Evolutionary conservation across 2,888 invertebrate species (phyloP).

Genomic region (Epirrita christyi): DNA sequence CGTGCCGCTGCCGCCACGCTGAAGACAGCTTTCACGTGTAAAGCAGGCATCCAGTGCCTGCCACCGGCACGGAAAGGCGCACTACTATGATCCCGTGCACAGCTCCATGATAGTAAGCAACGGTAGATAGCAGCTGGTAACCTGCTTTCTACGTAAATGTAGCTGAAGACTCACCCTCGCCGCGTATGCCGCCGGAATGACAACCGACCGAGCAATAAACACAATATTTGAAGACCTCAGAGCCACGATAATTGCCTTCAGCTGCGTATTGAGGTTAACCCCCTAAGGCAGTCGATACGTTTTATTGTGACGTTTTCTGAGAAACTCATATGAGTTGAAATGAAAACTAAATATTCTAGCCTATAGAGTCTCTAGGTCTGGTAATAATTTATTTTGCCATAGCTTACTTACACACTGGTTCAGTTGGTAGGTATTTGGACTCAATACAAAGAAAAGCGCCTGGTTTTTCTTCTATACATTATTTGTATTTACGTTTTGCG

Average conservation of each 20-base stretch:
- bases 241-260: constrained; percentile 30
- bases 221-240: constrained; percentile 35
- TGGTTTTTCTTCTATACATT: not conserved
- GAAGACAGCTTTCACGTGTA: constrained; percentile 7
- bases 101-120: not conserved
- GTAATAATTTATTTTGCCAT: not conserved
- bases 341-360: constrained; percentile 17
- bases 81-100: not conserved
- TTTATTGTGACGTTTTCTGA: constrained; percentile 27
- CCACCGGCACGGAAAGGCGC: not conserved
- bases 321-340: constrained; percentile 17
- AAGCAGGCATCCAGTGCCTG: constrained; percentile 5
- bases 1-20: constrained; percentile 32
- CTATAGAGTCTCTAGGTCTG: constrained; percentile 9
- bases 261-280: constrained; percentile 22
- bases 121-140: not conserved
- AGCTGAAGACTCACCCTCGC: constrained; percentile 6
- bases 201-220: constrained; percentile 44
- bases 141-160: constrained; percentile 6
- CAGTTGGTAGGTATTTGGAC: no score
- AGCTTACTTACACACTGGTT: not conserved
- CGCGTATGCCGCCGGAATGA: constrained; percentile 53
- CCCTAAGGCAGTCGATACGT: constrained; percentile 23
- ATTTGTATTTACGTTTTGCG: not conserved
- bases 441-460: not conserved